phyloP scores from a whole-genome alignment of 2,888 invertebrate genomes.

The Sisyra terminalis region DNA sequence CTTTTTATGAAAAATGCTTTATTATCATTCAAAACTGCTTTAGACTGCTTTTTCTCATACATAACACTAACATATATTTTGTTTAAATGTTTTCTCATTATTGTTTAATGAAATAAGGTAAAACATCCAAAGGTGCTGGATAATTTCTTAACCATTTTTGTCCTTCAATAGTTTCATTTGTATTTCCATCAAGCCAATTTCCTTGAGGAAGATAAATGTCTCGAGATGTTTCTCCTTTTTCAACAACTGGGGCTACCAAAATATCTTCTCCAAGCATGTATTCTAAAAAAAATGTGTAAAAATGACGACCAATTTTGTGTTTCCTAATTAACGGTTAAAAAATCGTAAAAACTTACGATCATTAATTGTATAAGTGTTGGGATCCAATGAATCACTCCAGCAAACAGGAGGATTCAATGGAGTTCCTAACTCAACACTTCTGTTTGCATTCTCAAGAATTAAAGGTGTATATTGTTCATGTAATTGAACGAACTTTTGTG shows the following conservation, averaged over 20 bases:
- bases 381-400: constrained; percentile 62
- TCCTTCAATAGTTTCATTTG: constrained; percentile 31
- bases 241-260: constrained; percentile 61
- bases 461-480: constrained; percentile 43
- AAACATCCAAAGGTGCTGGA: constrained; percentile 43
- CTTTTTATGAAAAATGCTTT: too few species aligned
- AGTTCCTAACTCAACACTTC: constrained; percentile 38
- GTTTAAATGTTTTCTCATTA: too few species aligned
- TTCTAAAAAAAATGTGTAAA: constrained; percentile 32
- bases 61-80: too few species aligned
- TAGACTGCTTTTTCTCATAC: too few species aligned
- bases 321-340: neutral
- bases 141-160: constrained; percentile 44
- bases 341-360: constrained; percentile 29
- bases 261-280: constrained; percentile 62
- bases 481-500: constrained; percentile 43
- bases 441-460: constrained; percentile 43
- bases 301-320: neutral
- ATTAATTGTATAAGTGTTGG: constrained; percentile 36
- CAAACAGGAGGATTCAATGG: constrained; percentile 72
- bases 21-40: too few species aligned
- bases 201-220: constrained; percentile 64
- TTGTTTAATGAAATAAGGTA: constrained; percentile 64
- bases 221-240: constrained; percentile 38
- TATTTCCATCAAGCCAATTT: constrained; percentile 49